These are phyloP conservation scores for Drosophila santomea DNA, from an alignment of 1,140 invertebrate species.

Conservation along the genomic window DNA sequence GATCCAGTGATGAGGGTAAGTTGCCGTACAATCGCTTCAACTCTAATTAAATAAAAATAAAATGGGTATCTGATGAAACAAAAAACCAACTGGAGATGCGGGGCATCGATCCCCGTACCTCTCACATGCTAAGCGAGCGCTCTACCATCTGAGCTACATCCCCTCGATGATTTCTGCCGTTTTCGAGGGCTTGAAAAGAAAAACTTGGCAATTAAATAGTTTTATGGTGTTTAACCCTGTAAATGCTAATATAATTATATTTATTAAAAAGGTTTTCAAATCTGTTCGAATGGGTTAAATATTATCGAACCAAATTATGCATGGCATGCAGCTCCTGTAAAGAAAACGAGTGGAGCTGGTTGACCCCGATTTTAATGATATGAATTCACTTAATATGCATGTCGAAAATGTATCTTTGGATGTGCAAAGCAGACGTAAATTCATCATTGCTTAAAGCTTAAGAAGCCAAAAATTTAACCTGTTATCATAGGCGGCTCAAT, in stretches of 20 bases:
- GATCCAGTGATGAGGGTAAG: slow-evolving; percentile 65
- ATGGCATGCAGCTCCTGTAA: slow-evolving; percentile 16
- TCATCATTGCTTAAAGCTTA: slow-evolving; percentile 1
- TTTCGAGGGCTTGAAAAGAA: slow-evolving; percentile 21
- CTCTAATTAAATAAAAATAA: slow-evolving; percentile 66
- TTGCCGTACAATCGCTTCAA: slow-evolving; percentile 1
- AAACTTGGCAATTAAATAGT: neutral
- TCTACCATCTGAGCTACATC: slow-evolving; percentile 92
- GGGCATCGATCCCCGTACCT: slow-evolving; percentile 92
- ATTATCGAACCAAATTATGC: slow-evolving; percentile 17
- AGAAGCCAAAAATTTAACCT: slow-evolving; percentile 4
- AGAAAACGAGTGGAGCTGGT: slow-evolving; percentile 15
- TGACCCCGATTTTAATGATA: neutral
- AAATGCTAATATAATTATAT: too few species aligned
- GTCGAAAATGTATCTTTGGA: slow-evolving; percentile 2
- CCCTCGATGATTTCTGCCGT: slow-evolving; percentile 3
- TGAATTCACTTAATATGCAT: slow-evolving; percentile 15
- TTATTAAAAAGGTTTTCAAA: neutral
- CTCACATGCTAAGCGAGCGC: slow-evolving; percentile 93
- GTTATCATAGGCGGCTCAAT: slow-evolving; percentile 88
- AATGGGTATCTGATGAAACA: slow-evolving; percentile 10
- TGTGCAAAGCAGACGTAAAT: neutral
- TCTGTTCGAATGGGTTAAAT: slow-evolving; percentile 3
- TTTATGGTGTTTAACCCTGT: slow-evolving; percentile 1
- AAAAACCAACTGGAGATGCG: slow-evolving; percentile 85